These are phyloP conservation scores for Lordiphosa andalusiaca DNA, from an alignment of 2,888 invertebrate genomes.

Conservation along the genomic window DNA sequence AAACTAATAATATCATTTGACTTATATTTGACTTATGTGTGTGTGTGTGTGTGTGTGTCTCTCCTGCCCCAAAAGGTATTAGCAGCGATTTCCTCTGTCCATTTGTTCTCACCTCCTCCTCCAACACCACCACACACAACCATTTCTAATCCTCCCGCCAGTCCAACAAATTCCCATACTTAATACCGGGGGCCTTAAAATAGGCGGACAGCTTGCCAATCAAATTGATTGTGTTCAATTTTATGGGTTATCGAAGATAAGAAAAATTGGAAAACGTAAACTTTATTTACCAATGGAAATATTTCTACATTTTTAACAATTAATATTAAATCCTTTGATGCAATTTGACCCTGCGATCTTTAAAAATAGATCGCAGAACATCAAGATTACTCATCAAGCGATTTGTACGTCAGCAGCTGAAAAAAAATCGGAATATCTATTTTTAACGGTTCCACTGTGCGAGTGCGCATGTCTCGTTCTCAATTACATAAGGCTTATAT, in stretches of 20 bases:
- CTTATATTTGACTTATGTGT: slow-evolving; percentile 15
- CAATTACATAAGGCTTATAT: slow-evolving; percentile 76
- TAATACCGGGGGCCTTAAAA: slow-evolving; percentile 45
- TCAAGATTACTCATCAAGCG: slow-evolving; percentile 51
- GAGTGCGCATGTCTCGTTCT: slow-evolving; percentile 60
- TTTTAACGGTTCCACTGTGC: slow-evolving; percentile 55
- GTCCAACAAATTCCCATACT: slow-evolving; percentile 40
- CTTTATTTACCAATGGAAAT: neutral
- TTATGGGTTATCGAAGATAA: slow-evolving; percentile 22
- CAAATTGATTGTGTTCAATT: slow-evolving; percentile 59
- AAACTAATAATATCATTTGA: slow-evolving; percentile 22
- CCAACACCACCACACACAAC: slow-evolving; percentile 3
- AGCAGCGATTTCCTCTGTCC: slow-evolving; percentile 10
- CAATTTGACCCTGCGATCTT: slow-evolving; percentile 46
- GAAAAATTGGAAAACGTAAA: neutral
- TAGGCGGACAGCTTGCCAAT: slow-evolving; percentile 66
- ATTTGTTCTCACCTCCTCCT: slow-evolving; percentile 15
- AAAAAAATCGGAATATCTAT: slow-evolving; percentile 39
- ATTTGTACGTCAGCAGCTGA: slow-evolving; percentile 8
- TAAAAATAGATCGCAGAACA: slow-evolving; percentile 47
- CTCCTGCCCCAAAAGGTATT: slow-evolving; percentile 17
- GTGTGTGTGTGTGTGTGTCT: slow-evolving; percentile 1
- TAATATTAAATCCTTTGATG: slow-evolving; percentile 44
- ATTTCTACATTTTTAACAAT: slow-evolving; percentile 3
- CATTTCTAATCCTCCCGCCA: slow-evolving; percentile 44